Conservation (phyloP, 2,113 vertebrate genomes). For the Ramphastos sulfuratus region DNA sequence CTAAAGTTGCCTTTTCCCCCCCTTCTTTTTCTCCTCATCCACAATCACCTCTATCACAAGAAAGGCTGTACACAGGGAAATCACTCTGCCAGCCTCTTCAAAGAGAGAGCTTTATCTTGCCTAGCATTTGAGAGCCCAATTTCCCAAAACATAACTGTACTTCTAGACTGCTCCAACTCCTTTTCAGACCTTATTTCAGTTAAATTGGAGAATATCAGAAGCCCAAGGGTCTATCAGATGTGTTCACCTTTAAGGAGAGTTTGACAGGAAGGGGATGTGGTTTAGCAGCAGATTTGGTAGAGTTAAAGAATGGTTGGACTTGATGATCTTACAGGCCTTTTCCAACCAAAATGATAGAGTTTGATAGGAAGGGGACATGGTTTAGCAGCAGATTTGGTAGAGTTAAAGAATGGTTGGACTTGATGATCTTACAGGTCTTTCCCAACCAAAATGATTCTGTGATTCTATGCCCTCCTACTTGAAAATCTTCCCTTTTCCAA, state of each 20-base stretch:
- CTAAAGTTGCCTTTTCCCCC: neutral
- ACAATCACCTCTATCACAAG: neutral
- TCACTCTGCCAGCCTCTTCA: neutral
- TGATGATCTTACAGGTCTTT: too few relatives aligned
- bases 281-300: too few relatives aligned
- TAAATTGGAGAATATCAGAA: neutral
- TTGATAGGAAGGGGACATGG: neutral
- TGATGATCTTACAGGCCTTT: too few relatives aligned
- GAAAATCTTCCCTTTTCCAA: neutral
- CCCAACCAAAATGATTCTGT: too few relatives aligned
- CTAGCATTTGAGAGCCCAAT: accelerated
- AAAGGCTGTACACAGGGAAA: neutral
- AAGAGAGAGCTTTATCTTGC: neutral
- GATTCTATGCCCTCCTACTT: too few relatives aligned
- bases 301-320: too few relatives aligned
- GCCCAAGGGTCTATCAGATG: neutral
- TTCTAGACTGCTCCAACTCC: neutral
- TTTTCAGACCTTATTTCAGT: neutral
- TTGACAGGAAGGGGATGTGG: neutral
- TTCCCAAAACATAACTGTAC: neutral
- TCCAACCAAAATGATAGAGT: neutral
- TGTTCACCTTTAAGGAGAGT: neutral
- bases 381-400: too few relatives aligned
- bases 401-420: too few relatives aligned
- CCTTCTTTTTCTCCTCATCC: neutral